phyloP scores from a whole-genome alignment of 2,797 vertebrate genomes.

The Lutjanus argentimaculatus region DNA sequence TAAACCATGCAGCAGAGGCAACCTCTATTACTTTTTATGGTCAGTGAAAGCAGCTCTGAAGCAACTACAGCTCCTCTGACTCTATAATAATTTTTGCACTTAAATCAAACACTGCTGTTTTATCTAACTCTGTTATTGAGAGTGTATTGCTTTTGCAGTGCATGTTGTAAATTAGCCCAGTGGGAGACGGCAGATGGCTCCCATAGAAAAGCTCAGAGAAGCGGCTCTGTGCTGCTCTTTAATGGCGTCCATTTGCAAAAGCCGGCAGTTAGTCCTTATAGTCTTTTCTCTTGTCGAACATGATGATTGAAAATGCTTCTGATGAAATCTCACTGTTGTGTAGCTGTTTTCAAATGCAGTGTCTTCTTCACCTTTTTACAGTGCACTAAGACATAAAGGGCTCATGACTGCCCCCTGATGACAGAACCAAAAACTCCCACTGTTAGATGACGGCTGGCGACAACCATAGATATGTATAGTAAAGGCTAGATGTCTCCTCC shows the following conservation, averaged over 20 bases:
- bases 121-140: constrained; percentile 21
- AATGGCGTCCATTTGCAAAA: neutral
- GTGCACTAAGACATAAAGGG: neutral
- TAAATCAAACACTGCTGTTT: neutral
- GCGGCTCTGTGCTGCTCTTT: neutral
- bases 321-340: neutral
- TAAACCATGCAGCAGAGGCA: neutral
- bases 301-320: too few relatives aligned
- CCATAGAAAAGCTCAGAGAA: neutral
- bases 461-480: too few relatives aligned
- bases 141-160: constrained; percentile 1
- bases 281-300: neutral
- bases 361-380: neutral
- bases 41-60: constrained; percentile 18
- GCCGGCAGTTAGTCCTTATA: neutral
- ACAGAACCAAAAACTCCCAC: too few relatives aligned
- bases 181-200: neutral
- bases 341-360: neutral
- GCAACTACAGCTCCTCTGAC: neutral
- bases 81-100: constrained; percentile 8
- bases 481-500: too few relatives aligned
- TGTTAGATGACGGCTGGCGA: neutral
- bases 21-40: neutral
- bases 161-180: constrained; percentile 10
- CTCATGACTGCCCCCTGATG: neutral